Evolutionary conservation across 2,888 invertebrate genomes (phyloP), one percentile per base, ranked within the genome.

Genomic region (Drosophila buzzatii): DNA sequence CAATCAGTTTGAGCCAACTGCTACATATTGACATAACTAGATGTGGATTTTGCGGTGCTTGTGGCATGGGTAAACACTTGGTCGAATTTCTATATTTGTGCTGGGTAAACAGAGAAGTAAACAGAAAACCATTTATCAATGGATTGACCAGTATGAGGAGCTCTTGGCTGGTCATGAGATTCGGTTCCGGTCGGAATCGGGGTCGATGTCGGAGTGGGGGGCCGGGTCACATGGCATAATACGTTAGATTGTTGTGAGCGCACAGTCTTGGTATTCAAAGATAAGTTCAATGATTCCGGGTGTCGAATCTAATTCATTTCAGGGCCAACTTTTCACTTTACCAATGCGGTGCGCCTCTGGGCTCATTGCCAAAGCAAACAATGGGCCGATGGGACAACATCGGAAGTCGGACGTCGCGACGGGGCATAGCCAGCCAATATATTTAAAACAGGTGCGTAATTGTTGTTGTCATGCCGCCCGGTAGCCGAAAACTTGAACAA

Each of bases 381-480:
- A 45, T 44, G 3, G 8, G 16, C 8, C 45, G 23, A 45, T 45
- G 12, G 3, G 23, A 14, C 14, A 27, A 4, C 27, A 27, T 27
- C 27, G 27, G 27, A 27, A 27, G 27, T 27, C 6, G 37, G 16
- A 16, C 37, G 27, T 27, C 27, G 27, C 37, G 27, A 6, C 27
- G 27, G 10, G 31, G 6, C 31, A 12, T 31, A 49, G 6, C 31
- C 55, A 39, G 52, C 23, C 56, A 55, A 45, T 55, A 61, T 63
- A 53, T 65, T 75, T 59, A 65, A 60, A 33, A 59, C 53, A 58
- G 55, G n/a, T 20, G 16, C 6, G 51, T 41, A 83, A 52, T 67
- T 70, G 73, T 66, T 64, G 78, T 83, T 65, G 62, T 51, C 73
- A 73, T 53, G 73, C 23, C 31, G 31, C 31, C 41, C 41, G 41